Conservation (phyloP, 37 sponge, comb jelly and placozoan genomes). For the Aphrocallistes beatrix region DNA sequence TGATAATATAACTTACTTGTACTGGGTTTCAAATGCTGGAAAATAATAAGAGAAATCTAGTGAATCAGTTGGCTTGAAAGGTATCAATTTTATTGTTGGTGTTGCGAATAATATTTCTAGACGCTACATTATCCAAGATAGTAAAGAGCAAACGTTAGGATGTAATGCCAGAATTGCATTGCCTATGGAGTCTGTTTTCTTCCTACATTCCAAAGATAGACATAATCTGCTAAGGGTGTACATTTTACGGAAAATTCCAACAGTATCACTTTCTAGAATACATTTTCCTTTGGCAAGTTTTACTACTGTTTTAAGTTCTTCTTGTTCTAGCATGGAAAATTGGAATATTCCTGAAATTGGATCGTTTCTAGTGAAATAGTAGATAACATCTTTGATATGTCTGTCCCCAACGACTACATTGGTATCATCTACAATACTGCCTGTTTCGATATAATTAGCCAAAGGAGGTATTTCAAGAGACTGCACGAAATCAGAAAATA, state of each 20-base stretch:
- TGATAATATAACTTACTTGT: not conserved
- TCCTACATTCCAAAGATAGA: not conserved
- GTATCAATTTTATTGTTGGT: not conserved
- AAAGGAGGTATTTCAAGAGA: not conserved
- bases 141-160: not conserved
- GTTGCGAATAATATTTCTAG: not conserved
- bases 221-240: not conserved
- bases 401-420: not conserved
- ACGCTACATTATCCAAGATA: not conserved
- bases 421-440: not conserved
- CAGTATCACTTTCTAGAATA: not conserved
- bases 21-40: not conserved
- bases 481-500: not conserved
- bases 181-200: not conserved
- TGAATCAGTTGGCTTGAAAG: not conserved
- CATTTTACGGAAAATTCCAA: not conserved
- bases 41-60: not conserved
- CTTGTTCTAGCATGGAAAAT: constrained; percentile 5
- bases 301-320: not conserved
- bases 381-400: not conserved
- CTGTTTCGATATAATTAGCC: not conserved
- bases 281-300: not conserved
- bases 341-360: not conserved
- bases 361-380: constrained; percentile 12
- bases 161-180: not conserved